Evolutionary conservation across 2,888 invertebrate genomes (phyloP), one percentile per base, ranked within the genome.

Genomic region (Erebia epiphron): DNA sequence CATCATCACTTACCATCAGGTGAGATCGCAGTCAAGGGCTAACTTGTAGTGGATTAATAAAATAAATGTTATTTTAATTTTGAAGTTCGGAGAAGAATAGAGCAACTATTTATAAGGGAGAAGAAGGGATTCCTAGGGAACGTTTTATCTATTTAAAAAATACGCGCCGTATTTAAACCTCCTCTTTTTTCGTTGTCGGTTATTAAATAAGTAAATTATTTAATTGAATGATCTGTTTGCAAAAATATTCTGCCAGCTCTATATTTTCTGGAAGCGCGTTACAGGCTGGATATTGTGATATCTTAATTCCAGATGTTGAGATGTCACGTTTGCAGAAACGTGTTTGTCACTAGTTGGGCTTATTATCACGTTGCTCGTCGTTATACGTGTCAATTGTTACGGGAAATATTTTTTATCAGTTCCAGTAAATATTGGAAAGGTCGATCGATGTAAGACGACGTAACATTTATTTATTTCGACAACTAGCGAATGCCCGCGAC

Each of bases 321-420:
- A 57, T 66, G 68, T 62, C 72, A 72, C 73, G 72, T 72, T 70
- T 35, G 62, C 43, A 50, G 62, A 56, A 60, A 68, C 73, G 73
- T 72, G 72, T 72, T 72, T 68, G 58, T 70, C 67, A 64, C 72
- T 72, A 74, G 73, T 74, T 72, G 50, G 65, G 70, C 73, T 74
- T 72, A 74, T 74, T 74, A 70, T n/a, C 49, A 68, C 69, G 67
- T 66, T 62, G 56, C 65, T 57, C 67, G 43, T 65, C 52, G 18
- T 49, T 50, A 21, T 43, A 50, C 14, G 52, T 49, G 16, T 52
- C 9, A 46, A 18, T 46, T 67, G 46, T 3, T 66, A 68, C 52
- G 52, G 35, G 41, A 64, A 64, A 64, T 64, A 62, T 62, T 21
- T 26, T 35, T 62, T 18, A 43, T 46, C 43, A 21, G 46, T 46